Conservation (phyloP, 2,113 vertebrate species). For the Delphinapterus leucas region DNA sequence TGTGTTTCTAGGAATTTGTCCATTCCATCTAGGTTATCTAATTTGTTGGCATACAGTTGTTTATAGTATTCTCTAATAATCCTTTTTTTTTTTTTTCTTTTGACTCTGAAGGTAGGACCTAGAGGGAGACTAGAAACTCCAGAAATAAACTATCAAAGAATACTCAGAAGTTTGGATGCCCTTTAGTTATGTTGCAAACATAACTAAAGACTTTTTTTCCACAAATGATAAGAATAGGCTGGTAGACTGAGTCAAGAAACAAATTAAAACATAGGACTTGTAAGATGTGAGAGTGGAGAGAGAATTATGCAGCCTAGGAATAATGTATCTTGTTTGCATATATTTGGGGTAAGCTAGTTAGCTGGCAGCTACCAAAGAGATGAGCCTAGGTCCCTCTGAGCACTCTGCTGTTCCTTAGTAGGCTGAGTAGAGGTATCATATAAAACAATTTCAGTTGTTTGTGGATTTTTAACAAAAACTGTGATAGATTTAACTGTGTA, state of each 20-base stretch:
- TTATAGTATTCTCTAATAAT: not conserved
- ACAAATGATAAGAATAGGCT: not conserved
- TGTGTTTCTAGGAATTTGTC: not conserved
- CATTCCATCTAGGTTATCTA: not conserved
- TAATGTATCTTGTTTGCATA: not conserved
- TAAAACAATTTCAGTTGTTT: not conserved
- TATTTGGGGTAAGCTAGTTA: not conserved
- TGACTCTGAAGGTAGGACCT: not conserved
- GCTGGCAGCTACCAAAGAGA: not conserved
- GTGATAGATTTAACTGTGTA: not conserved
- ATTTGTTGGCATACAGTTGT: not conserved
- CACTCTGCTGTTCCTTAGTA: not conserved
- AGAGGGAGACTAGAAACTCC: not conserved
- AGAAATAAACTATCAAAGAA: not conserved
- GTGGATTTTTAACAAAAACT: not conserved
- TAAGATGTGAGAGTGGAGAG: not conserved
- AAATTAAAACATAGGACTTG: not conserved
- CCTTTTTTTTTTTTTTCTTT: conserved; percentile 26
- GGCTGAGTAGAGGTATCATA: not conserved
- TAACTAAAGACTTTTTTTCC: not conserved
- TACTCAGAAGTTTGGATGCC: not conserved
- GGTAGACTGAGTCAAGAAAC: not conserved
- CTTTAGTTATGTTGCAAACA: not conserved
- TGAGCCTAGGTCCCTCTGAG: not conserved
- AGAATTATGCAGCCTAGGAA: not conserved